Conservation (phyloP, 2,113 vertebrate genomes). For the Setophaga petechia region DNA sequence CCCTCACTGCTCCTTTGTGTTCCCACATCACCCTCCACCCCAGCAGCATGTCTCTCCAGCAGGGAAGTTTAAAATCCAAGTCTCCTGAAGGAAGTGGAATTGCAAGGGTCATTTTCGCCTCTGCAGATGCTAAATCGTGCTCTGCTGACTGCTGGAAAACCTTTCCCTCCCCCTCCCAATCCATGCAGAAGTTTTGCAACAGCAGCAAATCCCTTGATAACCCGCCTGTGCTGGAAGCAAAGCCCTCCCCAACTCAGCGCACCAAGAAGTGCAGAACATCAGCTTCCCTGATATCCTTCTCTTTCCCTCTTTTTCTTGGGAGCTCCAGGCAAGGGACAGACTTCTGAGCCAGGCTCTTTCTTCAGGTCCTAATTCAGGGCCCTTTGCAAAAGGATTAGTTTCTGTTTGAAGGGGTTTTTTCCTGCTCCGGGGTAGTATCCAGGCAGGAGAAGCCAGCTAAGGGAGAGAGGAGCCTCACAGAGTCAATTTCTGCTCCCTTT, state of each 20-base stretch:
- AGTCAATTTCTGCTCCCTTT: background rate
- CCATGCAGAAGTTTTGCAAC: conserved; percentile 61
- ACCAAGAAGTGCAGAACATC: conserved; percentile 50
- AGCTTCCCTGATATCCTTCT: background rate
- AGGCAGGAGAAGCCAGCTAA: background rate
- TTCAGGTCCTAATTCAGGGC: conserved; percentile 34
- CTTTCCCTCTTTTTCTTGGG: background rate
- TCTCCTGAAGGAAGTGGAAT: conserved; percentile 40
- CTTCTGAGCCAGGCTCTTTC: conserved; percentile 36
- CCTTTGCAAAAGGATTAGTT: conserved; percentile 52
- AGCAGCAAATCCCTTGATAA: conserved; percentile 69
- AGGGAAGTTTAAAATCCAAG: conserved; percentile 20
- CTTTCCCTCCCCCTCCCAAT: conserved; percentile 50
- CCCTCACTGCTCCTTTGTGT: background rate
- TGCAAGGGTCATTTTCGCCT: conserved; percentile 55
- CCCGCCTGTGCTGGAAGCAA: conserved; percentile 60
- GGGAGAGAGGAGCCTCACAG: background rate
- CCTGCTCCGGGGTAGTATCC: background rate
- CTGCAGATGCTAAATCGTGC: conserved; percentile 62
- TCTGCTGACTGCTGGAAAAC: conserved; percentile 67
- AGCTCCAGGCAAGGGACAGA: conserved; percentile 45
- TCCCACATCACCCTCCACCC: background rate
- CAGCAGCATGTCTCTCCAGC: background rate
- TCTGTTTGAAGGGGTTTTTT: conserved; percentile 33
- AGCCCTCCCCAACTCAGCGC: conserved; percentile 41